These are phyloP conservation scores for Strix aluco DNA, from an alignment of 2,113 vertebrate species.

Conservation along the genomic window DNA sequence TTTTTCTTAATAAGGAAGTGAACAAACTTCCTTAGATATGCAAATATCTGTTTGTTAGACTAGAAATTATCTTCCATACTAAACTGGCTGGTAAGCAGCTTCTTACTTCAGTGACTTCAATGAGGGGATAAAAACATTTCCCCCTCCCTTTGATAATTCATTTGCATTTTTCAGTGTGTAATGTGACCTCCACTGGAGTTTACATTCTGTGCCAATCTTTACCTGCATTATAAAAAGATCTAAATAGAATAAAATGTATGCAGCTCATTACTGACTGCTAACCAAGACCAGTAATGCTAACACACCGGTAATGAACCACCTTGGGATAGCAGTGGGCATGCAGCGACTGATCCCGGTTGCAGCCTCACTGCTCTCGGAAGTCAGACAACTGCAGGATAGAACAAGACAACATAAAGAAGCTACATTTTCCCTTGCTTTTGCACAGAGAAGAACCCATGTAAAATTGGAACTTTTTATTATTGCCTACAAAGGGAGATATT, in stretches of 20 bases:
- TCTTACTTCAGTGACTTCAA: constrained; percentile 8
- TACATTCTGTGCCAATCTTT: neutral
- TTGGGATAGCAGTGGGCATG: neutral
- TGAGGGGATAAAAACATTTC: constrained; percentile 3
- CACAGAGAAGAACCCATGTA: neutral
- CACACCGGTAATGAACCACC: neutral
- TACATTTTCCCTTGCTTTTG: neutral
- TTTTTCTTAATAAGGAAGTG: neutral
- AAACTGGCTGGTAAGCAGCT: constrained; percentile 8
- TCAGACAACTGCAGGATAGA: neutral
- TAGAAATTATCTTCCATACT: neutral
- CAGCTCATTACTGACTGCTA: neutral
- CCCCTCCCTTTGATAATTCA: neutral
- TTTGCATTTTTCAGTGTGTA: constrained; percentile 21
- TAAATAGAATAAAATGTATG: neutral
- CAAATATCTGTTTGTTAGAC: constrained; percentile 26
- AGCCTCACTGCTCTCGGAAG: neutral
- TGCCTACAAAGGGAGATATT: neutral
- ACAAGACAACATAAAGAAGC: neutral
- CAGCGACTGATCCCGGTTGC: neutral
- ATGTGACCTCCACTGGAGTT: neutral
- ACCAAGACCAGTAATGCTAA: neutral
- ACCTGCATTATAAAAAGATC: neutral
- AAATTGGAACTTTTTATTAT: neutral
- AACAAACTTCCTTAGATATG: constrained; percentile 8